Evolutionary conservation across 2,888 invertebrate genomes (phyloP).

Genomic region (Rapana venosa): DNA sequence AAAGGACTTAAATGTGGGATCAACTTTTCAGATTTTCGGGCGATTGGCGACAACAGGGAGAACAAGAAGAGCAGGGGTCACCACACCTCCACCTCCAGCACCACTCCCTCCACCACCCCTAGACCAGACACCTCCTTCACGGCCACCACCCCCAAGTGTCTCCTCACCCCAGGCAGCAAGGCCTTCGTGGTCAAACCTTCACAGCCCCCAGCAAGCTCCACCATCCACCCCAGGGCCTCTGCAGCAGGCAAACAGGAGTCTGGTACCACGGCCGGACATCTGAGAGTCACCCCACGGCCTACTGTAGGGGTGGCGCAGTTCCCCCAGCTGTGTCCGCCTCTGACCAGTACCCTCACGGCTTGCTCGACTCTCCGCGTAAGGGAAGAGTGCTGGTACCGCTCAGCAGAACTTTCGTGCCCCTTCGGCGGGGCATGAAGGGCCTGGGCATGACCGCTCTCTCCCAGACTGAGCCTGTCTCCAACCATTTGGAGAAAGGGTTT

Average conservation of each 20-base stretch:
- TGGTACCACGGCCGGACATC: not conserved
- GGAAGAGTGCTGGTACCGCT: conserved; percentile 22
- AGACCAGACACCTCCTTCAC: not conserved
- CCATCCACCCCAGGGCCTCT: not conserved
- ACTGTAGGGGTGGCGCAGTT: not conserved
- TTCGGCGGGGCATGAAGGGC: not conserved
- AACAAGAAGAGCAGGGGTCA: not conserved
- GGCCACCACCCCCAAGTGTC: not conserved
- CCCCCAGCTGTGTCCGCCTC: not conserved
- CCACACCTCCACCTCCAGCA: not conserved
- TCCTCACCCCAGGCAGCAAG: not conserved
- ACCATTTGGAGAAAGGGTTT: not conserved
- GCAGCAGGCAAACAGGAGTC: not conserved
- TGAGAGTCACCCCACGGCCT: not conserved
- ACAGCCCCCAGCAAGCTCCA: not conserved
- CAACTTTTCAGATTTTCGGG: not conserved
- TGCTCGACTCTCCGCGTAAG: not conserved
- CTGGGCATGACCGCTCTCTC: not conserved
- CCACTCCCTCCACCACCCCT: not conserved
- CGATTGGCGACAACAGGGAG: not conserved
- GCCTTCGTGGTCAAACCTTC: not conserved
- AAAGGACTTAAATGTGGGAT: no score
- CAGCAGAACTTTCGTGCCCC: conserved; percentile 18
- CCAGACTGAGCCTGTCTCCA: not conserved
- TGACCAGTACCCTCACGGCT: not conserved